phyloP scores from a whole-genome alignment of 2,113 vertebrate species.

The Laticauda colubrina region DNA sequence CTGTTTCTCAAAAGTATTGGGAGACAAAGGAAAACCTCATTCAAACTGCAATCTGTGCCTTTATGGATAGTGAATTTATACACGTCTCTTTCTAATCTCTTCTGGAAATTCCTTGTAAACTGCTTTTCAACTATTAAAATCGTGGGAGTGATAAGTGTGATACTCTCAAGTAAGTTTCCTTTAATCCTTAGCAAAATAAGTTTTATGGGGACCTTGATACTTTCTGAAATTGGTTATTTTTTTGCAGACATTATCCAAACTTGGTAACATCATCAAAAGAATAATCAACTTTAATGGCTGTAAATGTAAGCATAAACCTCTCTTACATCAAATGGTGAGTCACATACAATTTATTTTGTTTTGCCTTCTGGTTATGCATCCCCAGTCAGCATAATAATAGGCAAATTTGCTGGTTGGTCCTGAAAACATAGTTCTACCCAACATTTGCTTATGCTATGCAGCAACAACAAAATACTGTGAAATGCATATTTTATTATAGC shows the following conservation, averaged over 20 bases:
- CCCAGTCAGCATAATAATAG: not conserved
- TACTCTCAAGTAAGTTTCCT: not conserved
- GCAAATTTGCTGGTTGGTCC: not conserved
- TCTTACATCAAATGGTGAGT: not conserved
- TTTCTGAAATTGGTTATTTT: not conserved
- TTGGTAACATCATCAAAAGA: not conserved
- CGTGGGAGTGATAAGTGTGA: not conserved
- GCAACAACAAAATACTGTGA: not conserved
- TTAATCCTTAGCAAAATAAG: not conserved
- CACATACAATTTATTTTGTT: not conserved
- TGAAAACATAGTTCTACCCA: not conserved
- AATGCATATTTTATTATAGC: not conserved
- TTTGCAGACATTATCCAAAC: not conserved
- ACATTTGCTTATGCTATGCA: not conserved
- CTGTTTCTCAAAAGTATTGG: not conserved
- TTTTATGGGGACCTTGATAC: not conserved
- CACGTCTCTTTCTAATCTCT: not conserved
- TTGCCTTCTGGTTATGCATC: not conserved
- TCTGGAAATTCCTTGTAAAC: not conserved
- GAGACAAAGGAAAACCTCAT: not conserved
- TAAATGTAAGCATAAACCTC: not conserved
- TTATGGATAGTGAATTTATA: not conserved
- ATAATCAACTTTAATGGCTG: not conserved
- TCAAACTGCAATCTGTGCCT: not conserved
- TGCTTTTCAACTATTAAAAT: not conserved